Conservation (phyloP, 2,888 invertebrate genomes). For the Eulithis testata region DNA sequence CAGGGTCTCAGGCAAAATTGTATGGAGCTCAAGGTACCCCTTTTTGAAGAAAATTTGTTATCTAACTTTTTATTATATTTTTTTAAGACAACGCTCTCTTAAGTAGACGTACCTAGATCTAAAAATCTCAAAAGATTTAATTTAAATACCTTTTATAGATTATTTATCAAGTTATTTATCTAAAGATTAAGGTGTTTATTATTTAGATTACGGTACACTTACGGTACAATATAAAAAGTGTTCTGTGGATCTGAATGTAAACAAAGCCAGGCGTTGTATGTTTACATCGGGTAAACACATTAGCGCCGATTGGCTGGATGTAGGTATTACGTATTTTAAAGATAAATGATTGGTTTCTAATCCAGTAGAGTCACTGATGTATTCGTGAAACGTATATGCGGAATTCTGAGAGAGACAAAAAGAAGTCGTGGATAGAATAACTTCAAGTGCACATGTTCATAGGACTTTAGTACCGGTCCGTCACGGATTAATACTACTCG, state of each 20-base stretch:
- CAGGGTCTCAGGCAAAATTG: too few species aligned
- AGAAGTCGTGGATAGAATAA: too few species aligned
- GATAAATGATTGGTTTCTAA: neutral
- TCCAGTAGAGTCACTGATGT: neutral
- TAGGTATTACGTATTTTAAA: neutral
- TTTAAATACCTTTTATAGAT: too few species aligned
- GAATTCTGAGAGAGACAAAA: too few species aligned
- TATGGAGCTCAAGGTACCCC: too few species aligned
- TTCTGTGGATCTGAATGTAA: constrained; percentile 14
- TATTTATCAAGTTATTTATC: neutral
- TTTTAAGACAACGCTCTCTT: neutral
- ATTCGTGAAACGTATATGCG: neutral
- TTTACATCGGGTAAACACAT: constrained; percentile 31
- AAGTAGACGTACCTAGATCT: too few species aligned
- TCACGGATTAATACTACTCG: too few species aligned
- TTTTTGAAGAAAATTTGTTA: too few species aligned
- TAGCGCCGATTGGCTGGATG: constrained; percentile 23
- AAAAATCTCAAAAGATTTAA: too few species aligned
- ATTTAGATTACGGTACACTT: constrained; percentile 11
- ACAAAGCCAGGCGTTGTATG: constrained; percentile 22
- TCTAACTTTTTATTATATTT: too few species aligned
- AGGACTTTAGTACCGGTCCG: too few species aligned
- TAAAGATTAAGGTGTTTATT: neutral
- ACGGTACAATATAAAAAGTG: constrained; percentile 14
- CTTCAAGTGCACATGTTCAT: too few species aligned